phyloP scores from a whole-genome alignment of 1,140 invertebrate species.

The Trachymyrmex cornetzi region DNA sequence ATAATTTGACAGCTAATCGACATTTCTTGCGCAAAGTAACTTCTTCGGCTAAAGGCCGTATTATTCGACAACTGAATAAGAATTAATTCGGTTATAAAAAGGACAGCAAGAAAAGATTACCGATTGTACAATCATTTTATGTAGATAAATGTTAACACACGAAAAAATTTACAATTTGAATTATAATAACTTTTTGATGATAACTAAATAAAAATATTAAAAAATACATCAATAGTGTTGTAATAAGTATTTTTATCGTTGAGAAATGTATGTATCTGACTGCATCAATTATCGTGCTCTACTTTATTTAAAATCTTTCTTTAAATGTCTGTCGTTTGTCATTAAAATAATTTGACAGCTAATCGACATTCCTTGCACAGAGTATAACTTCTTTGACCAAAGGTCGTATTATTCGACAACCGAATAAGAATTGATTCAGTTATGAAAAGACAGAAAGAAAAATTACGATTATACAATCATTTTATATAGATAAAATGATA shows the following conservation, averaged over 20 bases:
- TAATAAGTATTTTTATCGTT: neutral
- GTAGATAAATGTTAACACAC: neutral
- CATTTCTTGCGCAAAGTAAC: neutral
- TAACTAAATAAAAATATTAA: neutral
- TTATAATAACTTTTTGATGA: neutral
- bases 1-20: conserved; percentile 24
- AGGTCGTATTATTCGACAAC: neutral
- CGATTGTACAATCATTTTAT: neutral
- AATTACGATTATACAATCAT: no score
- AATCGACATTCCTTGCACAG: neutral
- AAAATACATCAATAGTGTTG: no score
- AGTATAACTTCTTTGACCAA: no score
- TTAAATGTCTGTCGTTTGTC: neutral
- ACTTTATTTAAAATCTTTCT: neutral
- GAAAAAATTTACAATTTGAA: neutral
- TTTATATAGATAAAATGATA: neutral
- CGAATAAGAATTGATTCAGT: conserved; percentile 37
- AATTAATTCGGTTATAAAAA: conserved; percentile 42
- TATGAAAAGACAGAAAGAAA: no score
- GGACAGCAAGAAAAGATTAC: neutral
- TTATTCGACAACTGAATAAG: neutral
- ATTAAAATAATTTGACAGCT: conserved; percentile 32
- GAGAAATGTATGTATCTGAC: neutral
- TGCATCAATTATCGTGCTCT: neutral
- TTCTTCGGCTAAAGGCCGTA: neutral